Conservation (phyloP, 1,140 invertebrate species). For the Lanistes nyassanus region DNA sequence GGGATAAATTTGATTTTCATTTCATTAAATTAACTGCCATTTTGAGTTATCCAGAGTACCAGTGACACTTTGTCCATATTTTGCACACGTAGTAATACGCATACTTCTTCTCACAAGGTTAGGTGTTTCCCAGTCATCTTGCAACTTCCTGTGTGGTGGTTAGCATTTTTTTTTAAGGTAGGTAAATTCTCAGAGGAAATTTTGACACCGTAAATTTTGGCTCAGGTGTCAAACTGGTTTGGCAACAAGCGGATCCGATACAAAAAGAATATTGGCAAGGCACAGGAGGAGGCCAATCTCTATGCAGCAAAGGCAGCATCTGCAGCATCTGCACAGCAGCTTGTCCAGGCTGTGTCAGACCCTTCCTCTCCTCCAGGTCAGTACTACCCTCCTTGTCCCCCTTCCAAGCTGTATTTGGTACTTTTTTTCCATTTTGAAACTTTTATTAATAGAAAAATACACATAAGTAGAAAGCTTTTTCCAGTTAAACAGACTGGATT, state of each 20-base stretch:
- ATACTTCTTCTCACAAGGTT: background rate
- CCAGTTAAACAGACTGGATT: too few relatives aligned
- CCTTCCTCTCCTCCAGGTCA: constrained; percentile 30
- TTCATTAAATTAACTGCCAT: too few relatives aligned
- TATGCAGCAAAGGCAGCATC: constrained; percentile 98
- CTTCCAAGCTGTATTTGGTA: constrained; percentile 76
- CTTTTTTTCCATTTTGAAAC: background rate
- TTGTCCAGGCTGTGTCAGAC: constrained; percentile 34
- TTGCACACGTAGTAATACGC: too few relatives aligned
- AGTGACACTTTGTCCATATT: too few relatives aligned
- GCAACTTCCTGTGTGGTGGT: background rate
- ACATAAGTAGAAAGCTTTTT: too few relatives aligned
- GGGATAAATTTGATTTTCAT: too few relatives aligned
- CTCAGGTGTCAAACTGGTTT: constrained; percentile 84
- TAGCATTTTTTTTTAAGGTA: too few relatives aligned
- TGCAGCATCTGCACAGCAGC: constrained; percentile 54
- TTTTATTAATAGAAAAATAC: too few relatives aligned
- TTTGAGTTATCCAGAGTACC: too few relatives aligned
- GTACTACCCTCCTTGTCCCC: background rate
- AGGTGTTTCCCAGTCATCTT: background rate
- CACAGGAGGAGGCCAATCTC: constrained; percentile 99
- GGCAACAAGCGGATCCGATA: constrained; percentile 99
- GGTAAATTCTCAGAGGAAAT: too few relatives aligned
- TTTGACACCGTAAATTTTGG: constrained; percentile 1
- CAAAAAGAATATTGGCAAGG: constrained; percentile 99